Evolutionary conservation across 1,140 invertebrate species (phyloP).

Genomic region (Drosophila lacteicornis): DNA sequence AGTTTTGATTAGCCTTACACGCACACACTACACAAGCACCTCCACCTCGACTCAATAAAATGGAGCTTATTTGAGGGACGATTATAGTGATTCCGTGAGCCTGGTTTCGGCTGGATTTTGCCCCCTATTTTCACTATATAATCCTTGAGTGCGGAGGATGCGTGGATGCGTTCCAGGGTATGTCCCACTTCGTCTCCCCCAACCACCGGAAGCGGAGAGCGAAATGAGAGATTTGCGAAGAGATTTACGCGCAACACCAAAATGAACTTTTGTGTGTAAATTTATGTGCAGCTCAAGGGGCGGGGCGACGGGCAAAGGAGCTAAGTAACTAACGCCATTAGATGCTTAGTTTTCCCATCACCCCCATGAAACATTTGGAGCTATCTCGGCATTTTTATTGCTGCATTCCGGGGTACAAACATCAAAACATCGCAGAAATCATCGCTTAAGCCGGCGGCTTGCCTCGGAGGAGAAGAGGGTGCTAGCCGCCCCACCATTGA

Average conservation of each 20-base stretch:
- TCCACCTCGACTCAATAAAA: background rate
- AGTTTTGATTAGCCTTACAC: background rate
- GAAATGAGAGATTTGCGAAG: constrained; percentile 76
- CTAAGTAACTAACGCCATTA: constrained; percentile 79
- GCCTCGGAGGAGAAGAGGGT: background rate
- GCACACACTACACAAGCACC: too few relatives aligned
- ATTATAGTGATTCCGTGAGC: background rate
- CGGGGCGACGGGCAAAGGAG: background rate
- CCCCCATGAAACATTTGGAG: constrained; percentile 1
- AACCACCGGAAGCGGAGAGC: constrained; percentile 2
- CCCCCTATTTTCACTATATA: background rate
- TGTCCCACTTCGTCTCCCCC: constrained; percentile 14
- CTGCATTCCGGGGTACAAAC: constrained; percentile 66
- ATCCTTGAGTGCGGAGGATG: background rate
- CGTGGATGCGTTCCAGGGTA: constrained; percentile 7
- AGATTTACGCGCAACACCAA: constrained; percentile 74
- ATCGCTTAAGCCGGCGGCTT: constrained; percentile 58
- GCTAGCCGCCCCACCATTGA: constrained; percentile 19
- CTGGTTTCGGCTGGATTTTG: background rate
- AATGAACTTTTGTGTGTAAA: constrained; percentile 77
- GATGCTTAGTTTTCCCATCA: constrained; percentile 57
- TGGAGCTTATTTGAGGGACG: background rate
- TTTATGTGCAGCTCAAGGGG: constrained; percentile 62
- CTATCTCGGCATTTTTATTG: constrained; percentile 69
- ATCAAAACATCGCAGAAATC: constrained; percentile 69